Conservation (phyloP, 2,797 vertebrate genomes). For the Hippopotamyrus pictus region DNA sequence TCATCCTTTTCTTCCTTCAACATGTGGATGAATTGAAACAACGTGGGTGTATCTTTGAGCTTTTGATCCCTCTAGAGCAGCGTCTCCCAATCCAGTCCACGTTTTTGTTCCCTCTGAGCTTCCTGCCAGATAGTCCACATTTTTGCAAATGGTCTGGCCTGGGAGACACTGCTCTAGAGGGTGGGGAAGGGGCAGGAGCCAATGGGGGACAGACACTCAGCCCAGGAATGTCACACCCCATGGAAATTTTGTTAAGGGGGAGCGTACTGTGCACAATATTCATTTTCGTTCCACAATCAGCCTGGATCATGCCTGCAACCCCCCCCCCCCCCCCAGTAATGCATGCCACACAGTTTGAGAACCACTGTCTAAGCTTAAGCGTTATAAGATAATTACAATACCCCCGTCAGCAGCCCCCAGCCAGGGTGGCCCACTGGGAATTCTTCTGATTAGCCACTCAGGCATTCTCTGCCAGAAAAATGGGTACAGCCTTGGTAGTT, state of each 20-base stretch:
- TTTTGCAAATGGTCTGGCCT: not conserved
- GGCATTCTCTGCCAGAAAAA: not conserved
- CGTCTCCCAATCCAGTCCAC: not conserved
- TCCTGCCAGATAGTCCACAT: not conserved
- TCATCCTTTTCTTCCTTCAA: not conserved
- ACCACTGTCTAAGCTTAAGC: not conserved
- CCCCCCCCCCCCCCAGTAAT: not conserved
- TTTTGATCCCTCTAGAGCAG: not conserved
- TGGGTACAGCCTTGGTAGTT: not conserved
- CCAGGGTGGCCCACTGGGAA: not conserved
- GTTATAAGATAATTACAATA: not conserved
- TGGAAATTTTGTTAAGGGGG: not conserved
- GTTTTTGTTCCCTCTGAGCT: not conserved
- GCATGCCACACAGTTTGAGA: not conserved
- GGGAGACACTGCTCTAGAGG: not conserved
- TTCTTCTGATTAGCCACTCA: not conserved
- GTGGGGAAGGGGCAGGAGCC: not conserved
- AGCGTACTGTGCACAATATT: not conserved
- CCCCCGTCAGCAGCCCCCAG: not conserved
- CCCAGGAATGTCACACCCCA: not conserved
- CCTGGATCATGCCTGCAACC: not conserved
- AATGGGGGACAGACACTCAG: not conserved
- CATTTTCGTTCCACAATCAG: not conserved
- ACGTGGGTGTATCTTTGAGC: not conserved
- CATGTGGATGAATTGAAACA: not conserved